Base-by-base conservation (phyloP, 2,113 vertebrate species). In the Ciconia maguari region DNA sequence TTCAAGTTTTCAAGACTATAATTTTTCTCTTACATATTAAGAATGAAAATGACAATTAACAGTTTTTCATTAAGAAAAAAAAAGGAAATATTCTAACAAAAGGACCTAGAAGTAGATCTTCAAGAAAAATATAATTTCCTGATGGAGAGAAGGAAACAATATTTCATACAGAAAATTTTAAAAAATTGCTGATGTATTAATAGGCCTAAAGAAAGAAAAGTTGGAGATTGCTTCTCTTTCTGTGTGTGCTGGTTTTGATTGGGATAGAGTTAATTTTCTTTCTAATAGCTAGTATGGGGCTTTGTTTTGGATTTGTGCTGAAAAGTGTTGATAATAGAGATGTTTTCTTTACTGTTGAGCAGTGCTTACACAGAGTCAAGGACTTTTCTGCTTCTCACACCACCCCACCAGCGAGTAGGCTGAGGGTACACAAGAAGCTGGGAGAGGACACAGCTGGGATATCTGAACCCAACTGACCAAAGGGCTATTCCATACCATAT, bases 151-250 rank as follows among this genome's bases (percentile, higher is more conserved):
- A 76, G 3, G 8, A 89, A 83, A 27, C 0, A 4, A 7, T 49
- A 54, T 32, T 66, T 85, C 7, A 62, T 68, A 6, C 3, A 51
- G 27, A 60, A 87, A 58, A 13, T 1, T 0, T 34, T 36, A 38
- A n/a, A 61, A 18, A 10, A 5, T 2, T 46, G 2, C 5, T 38
- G 24, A n/a, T 20, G 2, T 32, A 46, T 52, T 69, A 34, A 27
- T 30, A 68, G 5, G 1, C 0, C 29, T 75, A 9, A 49, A 20
- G 46, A 69, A 62, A 86, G 49, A 72, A 22, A 80, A 36, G 10
- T 2, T 6, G 0, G 10, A 80, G 3, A n/a, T 48, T 32, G 4
- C 1, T 38, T 61, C 9, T 48, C 3, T 48, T 51, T 76, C 10
- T 62, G 9, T 29, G 5, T 52, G 12, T 36, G 25, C 5, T 83